Evolutionary conservation across 2,888 invertebrate genomes (phyloP).

Genomic region (Hypomecis atomaria): DNA sequence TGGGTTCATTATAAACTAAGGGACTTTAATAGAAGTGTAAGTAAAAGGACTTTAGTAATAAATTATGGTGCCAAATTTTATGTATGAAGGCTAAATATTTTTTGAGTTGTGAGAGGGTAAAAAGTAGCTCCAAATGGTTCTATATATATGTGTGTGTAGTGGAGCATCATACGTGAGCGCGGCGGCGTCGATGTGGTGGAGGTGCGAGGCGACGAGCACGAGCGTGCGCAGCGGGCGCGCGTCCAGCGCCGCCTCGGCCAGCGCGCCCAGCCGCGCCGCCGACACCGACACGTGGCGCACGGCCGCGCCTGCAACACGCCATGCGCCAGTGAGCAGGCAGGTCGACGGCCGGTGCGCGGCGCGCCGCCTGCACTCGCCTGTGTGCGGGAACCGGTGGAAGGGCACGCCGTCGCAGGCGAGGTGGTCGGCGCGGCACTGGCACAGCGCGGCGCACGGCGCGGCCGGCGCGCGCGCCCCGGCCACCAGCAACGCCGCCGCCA

Average conservation of each 20-base stretch:
- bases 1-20: no score
- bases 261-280: constrained; percentile 86
- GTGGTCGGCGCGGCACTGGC: constrained; percentile 63
- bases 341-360: background rate
- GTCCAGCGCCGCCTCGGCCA: constrained; percentile 90
- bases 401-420: constrained; percentile 65
- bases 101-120: no score
- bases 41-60: no score
- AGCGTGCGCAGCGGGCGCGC: constrained; percentile 89
- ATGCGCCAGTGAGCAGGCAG: constrained; percentile 1
- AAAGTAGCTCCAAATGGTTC: no score
- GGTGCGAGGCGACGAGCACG: constrained; percentile 90
- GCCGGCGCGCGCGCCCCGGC: constrained; percentile 37
- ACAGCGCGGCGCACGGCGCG: constrained; percentile 56
- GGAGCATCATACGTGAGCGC: constrained; percentile 86
- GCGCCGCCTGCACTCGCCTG: constrained; percentile 44
- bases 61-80: no score
- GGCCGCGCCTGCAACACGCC: constrained; percentile 46
- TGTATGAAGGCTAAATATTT: no score
- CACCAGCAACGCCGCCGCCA: constrained; percentile 31
- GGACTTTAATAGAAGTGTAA: no score
- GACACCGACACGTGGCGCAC: constrained; percentile 88
- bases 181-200: constrained; percentile 88
- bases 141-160: no score
- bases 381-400: constrained; percentile 66